A percentile compares a stretch with the other conserved stretches of the same genome.
These are phyloP conservation scores for Acleris cristana DNA, from an alignment of 2,888 invertebrate genomes.

Conservation along the genomic window DNA sequence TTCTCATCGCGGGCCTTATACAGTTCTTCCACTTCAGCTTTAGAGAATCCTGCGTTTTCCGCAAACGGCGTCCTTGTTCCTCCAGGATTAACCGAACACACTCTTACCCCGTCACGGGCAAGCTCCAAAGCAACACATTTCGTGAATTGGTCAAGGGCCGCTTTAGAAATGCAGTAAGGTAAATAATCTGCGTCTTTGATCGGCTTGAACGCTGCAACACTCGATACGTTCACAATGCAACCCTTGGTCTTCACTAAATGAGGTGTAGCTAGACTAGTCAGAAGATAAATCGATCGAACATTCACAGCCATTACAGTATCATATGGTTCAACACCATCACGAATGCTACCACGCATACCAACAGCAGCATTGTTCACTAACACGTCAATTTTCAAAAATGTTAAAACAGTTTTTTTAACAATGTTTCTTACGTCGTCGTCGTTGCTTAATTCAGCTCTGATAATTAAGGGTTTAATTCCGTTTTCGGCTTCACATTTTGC, in stretches of 20 bases:
- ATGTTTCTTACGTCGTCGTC: constrained; percentile 87
- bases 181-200: constrained; percentile 87
- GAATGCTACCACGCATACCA: constrained; percentile 89
- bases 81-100: constrained; percentile 97
- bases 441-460: constrained; percentile 86
- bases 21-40: constrained; percentile 85
- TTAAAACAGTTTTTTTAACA: constrained; percentile 86
- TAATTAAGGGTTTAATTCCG: constrained; percentile 78
- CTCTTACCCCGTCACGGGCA: constrained; percentile 89
- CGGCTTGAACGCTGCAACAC: constrained; percentile 90
- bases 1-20: constrained; percentile 90
- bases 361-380: constrained; percentile 94
- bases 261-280: constrained; percentile 93
- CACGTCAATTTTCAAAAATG: constrained; percentile 88
- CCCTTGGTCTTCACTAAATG: constrained; percentile 91
- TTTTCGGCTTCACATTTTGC: constrained; percentile 78
- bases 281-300: constrained; percentile 88
- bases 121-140: constrained; percentile 93
- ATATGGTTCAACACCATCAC: constrained; percentile 91
- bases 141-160: constrained; percentile 97
- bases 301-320: constrained; percentile 94
- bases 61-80: constrained; percentile 88
- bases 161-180: constrained; percentile 96
- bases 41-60: constrained; percentile 87
- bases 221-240: constrained; percentile 95